phyloP scores from a whole-genome alignment of 2,888 invertebrate genomes.

The Stictocephala bisonia region DNA sequence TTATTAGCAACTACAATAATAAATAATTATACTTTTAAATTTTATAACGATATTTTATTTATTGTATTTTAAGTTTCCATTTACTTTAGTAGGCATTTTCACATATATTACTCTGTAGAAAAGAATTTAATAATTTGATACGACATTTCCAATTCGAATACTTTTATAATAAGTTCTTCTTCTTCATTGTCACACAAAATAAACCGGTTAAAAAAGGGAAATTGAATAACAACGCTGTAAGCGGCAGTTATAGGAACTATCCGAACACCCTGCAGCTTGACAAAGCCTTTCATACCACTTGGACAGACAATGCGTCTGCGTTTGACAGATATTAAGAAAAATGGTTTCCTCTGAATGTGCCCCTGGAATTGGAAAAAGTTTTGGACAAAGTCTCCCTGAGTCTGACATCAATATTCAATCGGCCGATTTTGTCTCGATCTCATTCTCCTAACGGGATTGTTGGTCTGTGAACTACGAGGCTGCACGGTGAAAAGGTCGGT shows the following conservation, averaged over 20 bases:
- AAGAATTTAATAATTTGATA: too few species aligned
- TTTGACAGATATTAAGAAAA: slow-evolving; percentile 55
- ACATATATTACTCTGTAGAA: too few species aligned
- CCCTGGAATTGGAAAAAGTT: slow-evolving; percentile 35
- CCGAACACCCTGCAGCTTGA: not conserved
- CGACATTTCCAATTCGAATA: too few species aligned
- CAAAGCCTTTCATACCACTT: slow-evolving; percentile 27
- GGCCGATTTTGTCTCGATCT: slow-evolving; percentile 29
- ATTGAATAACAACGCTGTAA: too few species aligned
- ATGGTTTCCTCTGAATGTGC: slow-evolving; percentile 36
- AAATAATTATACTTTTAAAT: not conserved
- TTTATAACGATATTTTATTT: not conserved
- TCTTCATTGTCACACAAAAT: not conserved
- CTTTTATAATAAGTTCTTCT: not conserved
- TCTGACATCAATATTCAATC: slow-evolving; percentile 39
- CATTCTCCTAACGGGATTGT: not conserved
- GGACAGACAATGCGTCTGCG: slow-evolving; percentile 44
- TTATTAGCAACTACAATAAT: not conserved
- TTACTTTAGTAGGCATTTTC: too few species aligned
- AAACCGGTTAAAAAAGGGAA: too few species aligned
- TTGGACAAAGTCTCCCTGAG: slow-evolving; percentile 36
- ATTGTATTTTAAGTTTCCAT: too few species aligned
- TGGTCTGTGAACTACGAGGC: not conserved
- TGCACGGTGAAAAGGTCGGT: too few species aligned
- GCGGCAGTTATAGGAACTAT: not conserved